Percentiles rank a stretch among this genome's conserved stretches.
phyloP scores from a whole-genome alignment of 2,888 invertebrate genomes.

The Harpagoxenus sublaevis region DNA sequence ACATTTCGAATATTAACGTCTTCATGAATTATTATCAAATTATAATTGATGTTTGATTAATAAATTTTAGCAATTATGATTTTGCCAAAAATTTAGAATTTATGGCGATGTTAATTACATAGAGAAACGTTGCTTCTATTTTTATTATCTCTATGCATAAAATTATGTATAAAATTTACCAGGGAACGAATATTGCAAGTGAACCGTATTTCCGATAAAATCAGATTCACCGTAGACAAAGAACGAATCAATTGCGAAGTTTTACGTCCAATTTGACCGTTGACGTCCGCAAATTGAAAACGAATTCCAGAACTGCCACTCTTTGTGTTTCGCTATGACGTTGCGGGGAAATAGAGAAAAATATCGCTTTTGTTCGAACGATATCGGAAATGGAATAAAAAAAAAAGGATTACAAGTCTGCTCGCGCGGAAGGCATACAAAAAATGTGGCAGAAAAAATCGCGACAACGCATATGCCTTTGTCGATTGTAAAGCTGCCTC shows the following conservation, averaged over 20 bases:
- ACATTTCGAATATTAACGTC: background rate
- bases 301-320: slow-evolving; percentile 54
- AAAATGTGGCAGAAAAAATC: slow-evolving; percentile 42
- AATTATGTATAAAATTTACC: slow-evolving; percentile 15
- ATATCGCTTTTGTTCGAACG: slow-evolving; percentile 47
- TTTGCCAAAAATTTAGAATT: background rate
- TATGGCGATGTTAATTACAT: background rate
- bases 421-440: slow-evolving; percentile 32
- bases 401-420: slow-evolving; percentile 22
- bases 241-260: slow-evolving; percentile 48
- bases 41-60: background rate
- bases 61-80: background rate
- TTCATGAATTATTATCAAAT: background rate
- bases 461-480: slow-evolving; percentile 20
- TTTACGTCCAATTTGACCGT: slow-evolving; percentile 52
- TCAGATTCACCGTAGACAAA: slow-evolving; percentile 44
- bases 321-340: slow-evolving; percentile 50
- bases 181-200: background rate
- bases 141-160: background rate
- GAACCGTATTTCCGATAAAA: slow-evolving; percentile 41
- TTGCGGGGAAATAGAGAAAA: slow-evolving; percentile 48
- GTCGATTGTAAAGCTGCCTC: slow-evolving; percentile 2
- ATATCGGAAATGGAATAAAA: slow-evolving; percentile 51
- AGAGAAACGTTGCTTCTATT: background rate
- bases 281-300: slow-evolving; percentile 56